Evolutionary conservation across 2,797 vertebrate species (phyloP), one percentile per base, ranked within the genome.

Genomic region (Coluber constrictor): DNA sequence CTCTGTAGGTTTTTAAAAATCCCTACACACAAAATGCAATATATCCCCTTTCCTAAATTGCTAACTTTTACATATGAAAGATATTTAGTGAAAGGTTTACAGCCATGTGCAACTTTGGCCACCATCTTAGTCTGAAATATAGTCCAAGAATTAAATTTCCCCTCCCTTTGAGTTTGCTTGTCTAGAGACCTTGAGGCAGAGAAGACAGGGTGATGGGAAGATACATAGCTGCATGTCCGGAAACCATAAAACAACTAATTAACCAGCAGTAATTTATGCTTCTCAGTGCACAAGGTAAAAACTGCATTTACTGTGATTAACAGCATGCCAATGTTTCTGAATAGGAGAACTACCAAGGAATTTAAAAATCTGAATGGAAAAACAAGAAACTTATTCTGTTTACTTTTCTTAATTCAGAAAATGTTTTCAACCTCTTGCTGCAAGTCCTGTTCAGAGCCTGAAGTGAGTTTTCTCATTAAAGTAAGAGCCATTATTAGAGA

Each of bases 221-320:
- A 54, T 55, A 51, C 88, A 37, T n/a, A 56, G 61, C 15, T 47
- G 61, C 88, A 56, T 87, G 47, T 7, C 63, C 88, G 90, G 88
- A 90, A 92, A 87, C 63, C n/a, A 90, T 74, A 51, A 79, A 94
- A 74, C 55, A 92, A 92, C 88, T 59, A 63, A 90, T 88, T 92
- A 70, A 87, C 54, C 88, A 87, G 37, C 59, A 57, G 74, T 59
- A 37, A 25, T 32, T 60, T 0, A 12, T 0, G 0, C 43, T 59
- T 56, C 57, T 83, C 92, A 86, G 51, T 37, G 29, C 56, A 63
- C 16, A 15, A 63, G 27, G 5, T 87, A 87, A 90, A 91, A 87
- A 16, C 57, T 60, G 54, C 61, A 70, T 70, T 90, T 90, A 29
- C 63, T 87, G 16, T 47, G 43, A 86, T 27, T 90, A 83, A 66